A percentile compares a stretch with the other conserved stretches of the same genome.
phyloP scores from a whole-genome alignment of 35 echinoderm and acorn worm genomes.

The Patiria miniata region DNA sequence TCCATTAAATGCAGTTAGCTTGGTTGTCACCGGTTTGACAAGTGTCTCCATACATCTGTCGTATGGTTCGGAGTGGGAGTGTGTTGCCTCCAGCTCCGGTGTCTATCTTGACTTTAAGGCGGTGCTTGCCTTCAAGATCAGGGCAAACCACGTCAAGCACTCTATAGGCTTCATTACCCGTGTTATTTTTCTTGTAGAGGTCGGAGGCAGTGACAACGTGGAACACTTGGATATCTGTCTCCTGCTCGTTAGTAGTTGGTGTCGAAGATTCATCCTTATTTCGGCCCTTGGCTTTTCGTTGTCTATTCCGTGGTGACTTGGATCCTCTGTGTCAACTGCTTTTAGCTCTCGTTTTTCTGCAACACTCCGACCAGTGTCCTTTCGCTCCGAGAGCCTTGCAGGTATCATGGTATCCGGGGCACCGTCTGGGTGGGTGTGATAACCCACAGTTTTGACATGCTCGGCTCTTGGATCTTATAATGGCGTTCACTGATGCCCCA shows the following conservation, averaged over 20 bases:
- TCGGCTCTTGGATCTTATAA: not conserved
- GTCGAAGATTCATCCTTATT: not conserved
- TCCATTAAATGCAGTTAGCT: slow-evolving; percentile 19
- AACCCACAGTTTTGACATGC: slow-evolving; percentile 58
- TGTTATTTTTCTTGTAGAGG: not conserved
- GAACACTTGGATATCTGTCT: not conserved
- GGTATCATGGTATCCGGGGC: slow-evolving; percentile 57
- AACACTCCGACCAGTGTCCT: slow-evolving; percentile 61
- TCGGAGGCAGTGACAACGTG: not conserved
- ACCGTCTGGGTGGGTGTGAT: slow-evolving; percentile 40
- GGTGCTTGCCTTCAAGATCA: no score
- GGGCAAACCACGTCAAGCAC: slow-evolving; percentile 22
- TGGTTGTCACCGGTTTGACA: not conserved
- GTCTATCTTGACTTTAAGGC: slow-evolving; percentile 50
- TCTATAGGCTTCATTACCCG: not conserved
- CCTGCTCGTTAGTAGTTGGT: not conserved
- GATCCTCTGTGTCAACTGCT: not conserved
- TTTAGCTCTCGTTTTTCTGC: slow-evolving; percentile 25
- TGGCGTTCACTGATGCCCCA: not conserved
- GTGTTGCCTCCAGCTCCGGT: slow-evolving; percentile 51
- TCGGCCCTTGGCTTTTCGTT: not conserved
- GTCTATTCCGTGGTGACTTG: no score
- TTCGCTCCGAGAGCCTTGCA: slow-evolving; percentile 48
- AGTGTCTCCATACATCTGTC: slow-evolving; percentile 21
- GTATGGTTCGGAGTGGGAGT: slow-evolving; percentile 30